Evolutionary conservation across 2,797 vertebrate species (phyloP).

Genomic region (Hippocampus kuda): DNA sequence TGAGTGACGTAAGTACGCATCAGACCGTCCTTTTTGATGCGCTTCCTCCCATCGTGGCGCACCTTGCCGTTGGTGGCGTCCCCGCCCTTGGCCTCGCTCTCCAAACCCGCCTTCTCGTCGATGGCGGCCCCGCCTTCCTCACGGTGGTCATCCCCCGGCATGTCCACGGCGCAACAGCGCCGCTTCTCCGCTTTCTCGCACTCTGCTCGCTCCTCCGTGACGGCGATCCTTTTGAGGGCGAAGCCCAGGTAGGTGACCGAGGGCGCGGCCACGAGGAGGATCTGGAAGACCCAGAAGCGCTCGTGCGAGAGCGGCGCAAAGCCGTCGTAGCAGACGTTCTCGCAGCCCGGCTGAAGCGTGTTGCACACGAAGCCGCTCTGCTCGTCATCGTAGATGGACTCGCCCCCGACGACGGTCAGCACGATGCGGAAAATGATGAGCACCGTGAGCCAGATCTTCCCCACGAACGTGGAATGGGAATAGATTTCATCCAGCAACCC

Average conservation of each 20-base stretch:
- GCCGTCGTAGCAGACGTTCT: conserved; percentile 95
- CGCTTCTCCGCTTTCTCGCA: no score
- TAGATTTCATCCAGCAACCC: no score
- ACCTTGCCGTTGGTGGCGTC: no score
- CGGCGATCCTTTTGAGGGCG: conserved; percentile 82
- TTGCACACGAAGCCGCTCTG: conserved; percentile 98
- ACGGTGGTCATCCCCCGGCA: no score
- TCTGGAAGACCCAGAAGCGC: conserved; percentile 98
- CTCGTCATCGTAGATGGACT: conserved; percentile 97
- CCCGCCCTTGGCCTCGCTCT: no score
- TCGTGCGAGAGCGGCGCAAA: conserved; percentile 94
- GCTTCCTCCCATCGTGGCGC: no score
- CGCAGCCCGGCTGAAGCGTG: conserved; percentile 93
- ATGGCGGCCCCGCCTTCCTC: no score
- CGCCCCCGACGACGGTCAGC: conserved; percentile 93
- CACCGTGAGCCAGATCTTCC: conserved; percentile 97
- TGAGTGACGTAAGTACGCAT: no score
- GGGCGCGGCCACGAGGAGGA: conserved; percentile 88
- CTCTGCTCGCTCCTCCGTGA: no score
- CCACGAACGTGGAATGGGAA: conserved; percentile 97
- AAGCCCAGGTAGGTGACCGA: conserved; percentile 95
- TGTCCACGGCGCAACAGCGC: no score
- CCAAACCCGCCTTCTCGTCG: no score
- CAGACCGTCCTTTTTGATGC: no score
- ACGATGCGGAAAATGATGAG: conserved; percentile 97